Conservation (phyloP, 2,888 invertebrate genomes). For the Eupithecia vulgata region DNA sequence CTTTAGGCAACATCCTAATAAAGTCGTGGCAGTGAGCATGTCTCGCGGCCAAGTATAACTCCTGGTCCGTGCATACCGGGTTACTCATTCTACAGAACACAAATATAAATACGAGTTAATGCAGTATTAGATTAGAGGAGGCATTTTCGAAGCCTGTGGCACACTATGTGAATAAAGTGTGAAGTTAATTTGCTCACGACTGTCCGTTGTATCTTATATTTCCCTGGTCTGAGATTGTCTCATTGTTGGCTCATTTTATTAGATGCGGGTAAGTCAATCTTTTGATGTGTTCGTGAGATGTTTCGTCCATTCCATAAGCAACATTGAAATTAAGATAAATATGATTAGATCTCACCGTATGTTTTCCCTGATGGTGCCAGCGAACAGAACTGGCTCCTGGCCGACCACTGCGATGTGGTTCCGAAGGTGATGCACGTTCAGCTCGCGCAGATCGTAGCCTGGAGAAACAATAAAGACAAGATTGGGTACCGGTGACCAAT, state of each 20-base stretch:
- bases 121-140: too few relatives aligned
- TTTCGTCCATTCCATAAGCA: too few relatives aligned
- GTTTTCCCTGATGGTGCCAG: conserved; percentile 90
- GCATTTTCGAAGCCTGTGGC: too few relatives aligned
- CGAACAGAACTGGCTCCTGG: conserved; percentile 94
- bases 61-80: conserved; percentile 85
- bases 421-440: conserved; percentile 90
- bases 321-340: too few relatives aligned
- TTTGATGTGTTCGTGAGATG: too few relatives aligned
- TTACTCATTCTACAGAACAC: conserved; percentile 87
- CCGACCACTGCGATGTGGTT: conserved; percentile 93
- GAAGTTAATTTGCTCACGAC: too few relatives aligned
- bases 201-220: too few relatives aligned
- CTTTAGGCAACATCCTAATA: conserved; percentile 88
- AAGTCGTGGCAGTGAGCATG: conserved; percentile 91
- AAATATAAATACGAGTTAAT: conserved; percentile 22
- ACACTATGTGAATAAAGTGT: too few relatives aligned
- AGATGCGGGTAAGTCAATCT: too few relatives aligned
- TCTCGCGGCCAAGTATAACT: conserved; percentile 88
- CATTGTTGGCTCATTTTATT: too few relatives aligned
- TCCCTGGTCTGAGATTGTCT: too few relatives aligned
- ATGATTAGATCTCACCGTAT: conserved; percentile 74
- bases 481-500: neutral
- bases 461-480: conserved; percentile 68
- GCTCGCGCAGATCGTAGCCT: conserved; percentile 84